Evolutionary conservation across 2,113 vertebrate species (phyloP).

Genomic region (Vulpes vulpes): DNA sequence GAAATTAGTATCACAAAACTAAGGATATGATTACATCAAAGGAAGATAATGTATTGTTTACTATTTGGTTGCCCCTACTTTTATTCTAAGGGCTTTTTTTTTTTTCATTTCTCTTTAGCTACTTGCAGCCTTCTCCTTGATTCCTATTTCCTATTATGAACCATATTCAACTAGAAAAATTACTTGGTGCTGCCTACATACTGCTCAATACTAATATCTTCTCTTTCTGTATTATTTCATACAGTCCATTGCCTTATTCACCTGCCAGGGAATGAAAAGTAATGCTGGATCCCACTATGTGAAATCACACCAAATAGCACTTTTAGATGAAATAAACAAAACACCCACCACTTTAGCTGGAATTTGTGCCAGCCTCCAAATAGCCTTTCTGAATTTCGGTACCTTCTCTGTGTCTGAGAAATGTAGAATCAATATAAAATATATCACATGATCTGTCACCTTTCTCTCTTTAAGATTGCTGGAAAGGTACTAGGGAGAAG

Average conservation of each 20-base stretch:
- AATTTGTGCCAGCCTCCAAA: conserved; percentile 35
- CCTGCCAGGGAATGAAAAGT: not conserved
- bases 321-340: conserved; percentile 68
- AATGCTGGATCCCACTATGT: not conserved
- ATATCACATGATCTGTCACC: not conserved
- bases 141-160: not conserved
- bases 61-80: not conserved
- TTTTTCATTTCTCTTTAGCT: not conserved
- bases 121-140: not conserved
- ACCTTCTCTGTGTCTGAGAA: conserved; percentile 20
- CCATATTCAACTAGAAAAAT: conserved; percentile 7
- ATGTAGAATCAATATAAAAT: conserved; percentile 14
- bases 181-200: not conserved
- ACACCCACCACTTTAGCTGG: conserved; percentile 24
- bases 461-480: conserved; percentile 35
- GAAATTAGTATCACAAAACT: not conserved
- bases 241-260: not conserved
- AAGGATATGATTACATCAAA: not conserved
- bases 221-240: conserved; percentile 29
- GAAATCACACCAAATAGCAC: conserved; percentile 63
- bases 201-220: not conserved
- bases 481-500: not conserved
- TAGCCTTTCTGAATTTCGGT: conserved; percentile 34
- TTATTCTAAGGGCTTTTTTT: not conserved
- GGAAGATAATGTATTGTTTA: not conserved